Evolutionary conservation across 2,888 invertebrate species (phyloP).

Genomic region (Amphiduros pacificus): DNA sequence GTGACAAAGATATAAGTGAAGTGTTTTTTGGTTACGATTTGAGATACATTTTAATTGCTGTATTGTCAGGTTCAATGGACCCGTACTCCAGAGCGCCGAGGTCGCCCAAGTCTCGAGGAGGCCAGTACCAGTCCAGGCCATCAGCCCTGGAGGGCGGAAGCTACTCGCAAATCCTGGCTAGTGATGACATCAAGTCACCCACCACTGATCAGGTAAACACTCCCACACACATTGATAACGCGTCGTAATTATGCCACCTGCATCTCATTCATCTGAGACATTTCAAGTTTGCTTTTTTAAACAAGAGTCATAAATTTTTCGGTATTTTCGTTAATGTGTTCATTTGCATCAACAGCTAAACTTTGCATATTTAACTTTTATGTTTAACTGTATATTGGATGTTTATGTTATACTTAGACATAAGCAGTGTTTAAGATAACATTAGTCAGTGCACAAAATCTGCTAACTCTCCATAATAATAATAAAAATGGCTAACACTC

Average conservation of each 20-base stretch:
- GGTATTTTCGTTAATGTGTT: neutral
- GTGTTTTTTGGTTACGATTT: too few relatives aligned
- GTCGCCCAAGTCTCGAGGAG: constrained; percentile 69
- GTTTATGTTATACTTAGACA: too few relatives aligned
- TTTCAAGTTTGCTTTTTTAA: neutral
- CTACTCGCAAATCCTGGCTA: constrained; percentile 20
- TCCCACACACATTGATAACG: neutral
- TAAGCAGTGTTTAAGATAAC: too few relatives aligned
- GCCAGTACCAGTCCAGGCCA: constrained; percentile 23
- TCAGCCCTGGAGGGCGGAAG: constrained; percentile 29
- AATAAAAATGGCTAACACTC: too few relatives aligned
- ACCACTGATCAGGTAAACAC: constrained; percentile 55
- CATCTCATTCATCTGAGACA: neutral
- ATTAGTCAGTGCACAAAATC: too few relatives aligned
- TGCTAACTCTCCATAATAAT: too few relatives aligned
- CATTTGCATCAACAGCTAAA: too few relatives aligned
- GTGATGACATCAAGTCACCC: constrained; percentile 50
- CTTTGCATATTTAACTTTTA: too few relatives aligned
- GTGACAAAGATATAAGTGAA: too few relatives aligned
- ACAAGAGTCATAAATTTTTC: neutral
- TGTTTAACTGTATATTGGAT: too few relatives aligned
- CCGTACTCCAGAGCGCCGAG: constrained; percentile 81
- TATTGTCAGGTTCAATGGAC: constrained; percentile 68
- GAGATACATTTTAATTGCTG: too few relatives aligned
- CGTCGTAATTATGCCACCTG: neutral